phyloP scores from a whole-genome alignment of 2,797 vertebrate genomes.

The Amblyopsis hoosieri region DNA sequence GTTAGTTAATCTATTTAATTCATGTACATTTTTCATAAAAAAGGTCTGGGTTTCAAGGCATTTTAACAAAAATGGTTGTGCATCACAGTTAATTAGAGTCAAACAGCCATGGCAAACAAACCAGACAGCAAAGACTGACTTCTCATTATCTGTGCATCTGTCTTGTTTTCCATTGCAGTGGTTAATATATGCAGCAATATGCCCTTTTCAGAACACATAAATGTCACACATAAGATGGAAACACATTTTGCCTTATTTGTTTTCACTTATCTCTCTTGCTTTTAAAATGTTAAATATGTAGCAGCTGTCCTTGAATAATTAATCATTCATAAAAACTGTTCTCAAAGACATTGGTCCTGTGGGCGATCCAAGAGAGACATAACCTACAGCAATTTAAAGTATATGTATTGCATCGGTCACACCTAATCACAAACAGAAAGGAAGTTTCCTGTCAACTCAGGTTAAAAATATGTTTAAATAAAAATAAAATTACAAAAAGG shows the following conservation, averaged over 20 bases:
- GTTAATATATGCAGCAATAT: conserved; percentile 33
- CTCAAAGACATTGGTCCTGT: conserved; percentile 20
- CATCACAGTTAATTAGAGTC: conserved; percentile 1
- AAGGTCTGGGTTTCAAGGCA: not conserved
- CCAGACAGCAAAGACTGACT: conserved; percentile 37
- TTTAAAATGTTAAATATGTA: conserved; percentile 51
- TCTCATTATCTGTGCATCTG: conserved; percentile 25
- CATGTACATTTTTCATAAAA: not conserved
- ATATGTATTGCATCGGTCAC: conserved; percentile 3
- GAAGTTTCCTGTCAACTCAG: conserved; percentile 11
- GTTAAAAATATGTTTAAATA: not conserved
- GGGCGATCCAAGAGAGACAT: not conserved
- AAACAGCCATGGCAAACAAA: conserved; percentile 33
- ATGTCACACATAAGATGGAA: conserved; percentile 34
- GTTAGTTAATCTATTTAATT: too few relatives aligned
- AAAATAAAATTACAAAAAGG: not conserved
- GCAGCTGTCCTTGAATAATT: conserved; percentile 37
- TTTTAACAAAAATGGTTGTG: conserved; percentile 16
- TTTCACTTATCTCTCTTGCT: conserved; percentile 35
- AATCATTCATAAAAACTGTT: conserved; percentile 49
- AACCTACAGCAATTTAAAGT: conserved; percentile 20
- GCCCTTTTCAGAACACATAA: conserved; percentile 48
- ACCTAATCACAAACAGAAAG: conserved; percentile 20
- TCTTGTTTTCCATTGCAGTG: conserved; percentile 21
- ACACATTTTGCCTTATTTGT: conserved; percentile 48